Evolutionary conservation across 1,140 invertebrate genomes (phyloP), one percentile per base, ranked within the genome.

Genomic region (Latrodectus geometricus): DNA sequence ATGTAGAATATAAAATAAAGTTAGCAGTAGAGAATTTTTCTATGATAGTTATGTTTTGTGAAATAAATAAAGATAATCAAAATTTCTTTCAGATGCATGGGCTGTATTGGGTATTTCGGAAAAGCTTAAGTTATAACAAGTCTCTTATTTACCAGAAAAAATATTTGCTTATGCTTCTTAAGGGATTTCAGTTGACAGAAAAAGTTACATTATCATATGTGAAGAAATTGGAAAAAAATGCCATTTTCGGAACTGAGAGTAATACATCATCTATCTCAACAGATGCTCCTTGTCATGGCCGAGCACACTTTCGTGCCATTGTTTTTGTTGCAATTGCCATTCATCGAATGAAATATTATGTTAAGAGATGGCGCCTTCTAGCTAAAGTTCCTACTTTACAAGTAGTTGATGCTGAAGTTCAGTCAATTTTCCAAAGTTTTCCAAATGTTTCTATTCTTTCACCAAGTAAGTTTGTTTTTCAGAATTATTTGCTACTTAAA

Each of bases 141-240:
- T 79, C 88, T 80, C 70, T 89, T 21, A 73, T 89, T 56, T 88
- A 88, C 72, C 88, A 89, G 70, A 89, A 89, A 48, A 86, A 88
- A 20, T 89, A 89, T 73, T 54, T 89, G 4, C 70, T 89, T 15
- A 85, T 77, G 56, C 69, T 89, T 9, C 74, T 89, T 12, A 72
- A 72, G 15, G 86, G 88, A 8, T 89, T 75, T 82, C 86, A 89
- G 76, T n/a, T 72, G 9, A 88, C 88, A 23, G 88, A 89, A 68
- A 88, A 77, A 23, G 83, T 66, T n/a, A 89, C 88, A 14, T 23
- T 88, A 15, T 76, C 88, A 15, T 77, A 87, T 50, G 66, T 89
- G 21, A 74, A 79, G 20, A 61, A 88, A 61, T 50, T 88, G 73
- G 81, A 83, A n/a, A 65, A 88, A 65, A 54, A 65, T 49, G 74